These are phyloP conservation scores for Chymomyza amoena DNA, from an alignment of 2,888 invertebrate species.

Conservation along the genomic window DNA sequence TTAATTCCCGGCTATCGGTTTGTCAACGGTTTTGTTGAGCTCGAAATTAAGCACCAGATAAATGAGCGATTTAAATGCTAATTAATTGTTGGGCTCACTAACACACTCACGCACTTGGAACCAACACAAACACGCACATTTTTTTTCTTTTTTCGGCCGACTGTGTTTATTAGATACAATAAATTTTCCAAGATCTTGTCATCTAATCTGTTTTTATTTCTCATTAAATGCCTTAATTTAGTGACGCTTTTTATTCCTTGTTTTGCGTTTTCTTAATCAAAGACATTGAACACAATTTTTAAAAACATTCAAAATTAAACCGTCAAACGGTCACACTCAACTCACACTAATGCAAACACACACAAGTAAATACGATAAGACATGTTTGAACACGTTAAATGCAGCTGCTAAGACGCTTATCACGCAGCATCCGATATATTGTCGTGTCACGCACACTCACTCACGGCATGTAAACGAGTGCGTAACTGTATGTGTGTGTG, in stretches of 20 bases:
- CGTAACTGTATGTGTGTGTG: background rate
- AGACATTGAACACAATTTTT: background rate
- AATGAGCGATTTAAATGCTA: constrained; percentile 61
- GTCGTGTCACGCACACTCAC: background rate
- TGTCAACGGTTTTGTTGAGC: background rate
- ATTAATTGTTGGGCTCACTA: constrained; percentile 56
- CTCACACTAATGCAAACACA: constrained; percentile 20
- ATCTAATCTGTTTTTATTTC: constrained; percentile 42
- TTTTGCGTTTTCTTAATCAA: constrained; percentile 42
- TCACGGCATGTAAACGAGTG: background rate
- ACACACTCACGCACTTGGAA: constrained; percentile 3
- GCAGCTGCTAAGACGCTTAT: background rate
- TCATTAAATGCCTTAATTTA: constrained; percentile 29
- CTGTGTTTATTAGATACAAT: background rate
- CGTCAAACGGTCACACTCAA: constrained; percentile 33
- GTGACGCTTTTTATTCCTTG: constrained; percentile 14
- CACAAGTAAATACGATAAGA: constrained; percentile 20
- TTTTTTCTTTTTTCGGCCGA: background rate
- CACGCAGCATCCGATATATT: background rate
- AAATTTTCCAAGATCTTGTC: constrained; percentile 31
- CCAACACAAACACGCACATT: background rate
- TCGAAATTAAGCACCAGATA: constrained; percentile 26
- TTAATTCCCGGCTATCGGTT: constrained; percentile 28
- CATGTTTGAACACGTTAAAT: background rate
- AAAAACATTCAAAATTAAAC: constrained; percentile 41